Evolutionary conservation across 2,113 vertebrate species (phyloP).

Genomic region (Hemibagrus wyckioides): DNA sequence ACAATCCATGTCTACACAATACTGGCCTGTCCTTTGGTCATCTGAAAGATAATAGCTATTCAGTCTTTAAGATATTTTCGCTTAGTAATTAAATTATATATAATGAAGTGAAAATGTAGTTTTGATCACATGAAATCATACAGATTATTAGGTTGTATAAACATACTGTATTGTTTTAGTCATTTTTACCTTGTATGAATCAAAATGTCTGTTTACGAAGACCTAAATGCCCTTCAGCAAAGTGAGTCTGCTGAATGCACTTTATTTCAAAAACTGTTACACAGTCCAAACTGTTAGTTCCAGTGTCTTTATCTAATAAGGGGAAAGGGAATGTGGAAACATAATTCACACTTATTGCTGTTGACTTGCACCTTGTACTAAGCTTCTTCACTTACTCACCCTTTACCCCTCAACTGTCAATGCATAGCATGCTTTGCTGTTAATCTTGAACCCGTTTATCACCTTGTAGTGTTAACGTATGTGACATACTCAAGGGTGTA

Average conservation of each 20-base stretch:
- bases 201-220: background rate
- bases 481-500: background rate
- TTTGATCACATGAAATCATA: background rate
- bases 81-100: background rate
- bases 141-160: background rate
- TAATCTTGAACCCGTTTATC: conserved; percentile 20
- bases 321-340: background rate
- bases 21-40: conserved; percentile 8
- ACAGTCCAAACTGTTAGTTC: background rate
- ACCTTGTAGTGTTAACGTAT: conserved; percentile 30
- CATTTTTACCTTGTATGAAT: background rate
- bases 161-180: background rate
- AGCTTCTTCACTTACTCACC: conserved; percentile 9
- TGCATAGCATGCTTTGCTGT: conserved; percentile 4
- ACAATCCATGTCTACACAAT: conserved; percentile 11
- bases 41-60: background rate
- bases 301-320: background rate
- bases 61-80: background rate
- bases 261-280: background rate
- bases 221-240: background rate
- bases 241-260: background rate
- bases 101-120: background rate
- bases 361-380: conserved; percentile 34
- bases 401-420: conserved; percentile 3
- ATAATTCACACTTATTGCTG: conserved; percentile 34